Percentiles rank a stretch among this genome's conserved stretches.
Evolutionary conservation across 1,140 invertebrate genomes (phyloP).

Genomic region (Meloidogyne exigua): DNA sequence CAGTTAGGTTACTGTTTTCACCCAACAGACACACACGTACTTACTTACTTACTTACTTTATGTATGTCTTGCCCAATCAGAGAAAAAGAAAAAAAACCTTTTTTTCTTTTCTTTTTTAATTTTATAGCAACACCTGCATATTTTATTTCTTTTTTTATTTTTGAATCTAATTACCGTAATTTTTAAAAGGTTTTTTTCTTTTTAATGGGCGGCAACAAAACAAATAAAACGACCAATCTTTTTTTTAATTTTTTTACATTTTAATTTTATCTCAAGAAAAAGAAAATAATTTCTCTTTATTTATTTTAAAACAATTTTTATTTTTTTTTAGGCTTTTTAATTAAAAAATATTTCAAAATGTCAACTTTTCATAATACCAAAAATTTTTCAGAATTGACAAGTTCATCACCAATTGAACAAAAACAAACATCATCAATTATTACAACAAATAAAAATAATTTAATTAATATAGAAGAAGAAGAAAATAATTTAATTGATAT

Average conservation of each 20-base stretch:
- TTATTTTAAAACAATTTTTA: too few relatives aligned
- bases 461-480: background rate
- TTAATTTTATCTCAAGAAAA: background rate
- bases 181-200: background rate
- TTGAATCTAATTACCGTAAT: background rate
- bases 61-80: background rate
- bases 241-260: background rate
- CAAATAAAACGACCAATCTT: background rate
- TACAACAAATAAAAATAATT: too few relatives aligned
- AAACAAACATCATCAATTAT: background rate
- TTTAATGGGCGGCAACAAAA: constrained; percentile 1
- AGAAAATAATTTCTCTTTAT: too few relatives aligned
- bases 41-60: too few relatives aligned
- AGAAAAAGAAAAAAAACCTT: too few relatives aligned
- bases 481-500: constrained; percentile 27
- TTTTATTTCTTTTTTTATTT: background rate
- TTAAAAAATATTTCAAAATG: too few relatives aligned
- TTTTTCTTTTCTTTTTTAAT: background rate
- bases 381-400: background rate
- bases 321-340: too few relatives aligned
- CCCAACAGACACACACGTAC: too few relatives aligned
- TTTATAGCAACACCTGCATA: constrained; percentile 1
- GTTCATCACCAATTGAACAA: too few relatives aligned
- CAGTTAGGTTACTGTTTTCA: background rate
- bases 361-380: background rate